Evolutionary conservation across 2,888 invertebrate genomes (phyloP).

Genomic region (Rhimphoctona megacephalus): DNA sequence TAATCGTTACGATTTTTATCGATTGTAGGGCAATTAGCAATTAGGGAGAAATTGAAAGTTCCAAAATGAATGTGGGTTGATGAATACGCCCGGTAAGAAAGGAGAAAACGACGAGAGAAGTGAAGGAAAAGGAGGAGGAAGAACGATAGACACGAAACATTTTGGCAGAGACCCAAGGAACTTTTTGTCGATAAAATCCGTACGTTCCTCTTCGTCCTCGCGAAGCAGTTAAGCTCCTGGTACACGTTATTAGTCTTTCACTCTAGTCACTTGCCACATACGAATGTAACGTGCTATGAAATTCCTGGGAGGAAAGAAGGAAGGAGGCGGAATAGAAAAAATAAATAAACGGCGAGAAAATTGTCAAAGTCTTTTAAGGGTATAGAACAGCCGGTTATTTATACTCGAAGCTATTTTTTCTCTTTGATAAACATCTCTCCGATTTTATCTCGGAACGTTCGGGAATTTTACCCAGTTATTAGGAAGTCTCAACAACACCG

Average conservation of each 20-base stretch:
- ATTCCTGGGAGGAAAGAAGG: not conserved
- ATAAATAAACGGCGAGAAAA: slow-evolving; percentile 3
- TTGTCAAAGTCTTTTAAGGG: not conserved
- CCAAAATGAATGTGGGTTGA: slow-evolving; percentile 44
- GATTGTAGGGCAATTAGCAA: slow-evolving; percentile 35
- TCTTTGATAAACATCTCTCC: not conserved
- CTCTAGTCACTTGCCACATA: slow-evolving; percentile 16
- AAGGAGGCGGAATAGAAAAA: not conserved
- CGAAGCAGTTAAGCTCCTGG: slow-evolving; percentile 36
- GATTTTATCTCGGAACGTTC: not conserved
- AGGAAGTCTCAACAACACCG: not conserved
- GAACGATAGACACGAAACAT: slow-evolving; percentile 84
- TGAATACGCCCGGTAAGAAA: slow-evolving; percentile 32
- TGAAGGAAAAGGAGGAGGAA: slow-evolving; percentile 14
- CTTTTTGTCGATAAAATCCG: slow-evolving; percentile 80
- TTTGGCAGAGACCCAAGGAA: slow-evolving; percentile 89
- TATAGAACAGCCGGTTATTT: not conserved
- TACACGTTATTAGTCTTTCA: slow-evolving; percentile 39
- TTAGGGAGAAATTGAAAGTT: slow-evolving; percentile 29
- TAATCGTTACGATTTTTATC: slow-evolving; percentile 27
- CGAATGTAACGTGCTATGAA: not conserved
- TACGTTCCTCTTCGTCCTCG: slow-evolving; percentile 47
- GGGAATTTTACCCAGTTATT: not conserved
- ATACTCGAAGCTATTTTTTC: not conserved
- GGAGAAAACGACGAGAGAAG: slow-evolving; percentile 19